These are phyloP conservation scores for Gastrophysa polygoni DNA, from an alignment of 2,888 invertebrate genomes.

Conservation along the genomic window DNA sequence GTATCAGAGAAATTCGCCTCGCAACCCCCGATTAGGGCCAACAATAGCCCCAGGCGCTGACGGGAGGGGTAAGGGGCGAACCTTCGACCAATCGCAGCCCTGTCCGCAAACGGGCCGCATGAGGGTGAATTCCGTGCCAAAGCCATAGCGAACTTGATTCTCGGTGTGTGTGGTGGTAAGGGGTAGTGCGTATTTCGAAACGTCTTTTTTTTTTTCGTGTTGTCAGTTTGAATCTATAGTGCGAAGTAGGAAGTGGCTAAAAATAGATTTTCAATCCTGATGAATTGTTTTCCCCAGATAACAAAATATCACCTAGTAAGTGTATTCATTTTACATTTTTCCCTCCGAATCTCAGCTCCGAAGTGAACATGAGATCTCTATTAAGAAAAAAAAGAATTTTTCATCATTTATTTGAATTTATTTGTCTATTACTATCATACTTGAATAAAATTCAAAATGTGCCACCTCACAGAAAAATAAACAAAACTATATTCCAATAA, in stretches of 20 bases:
- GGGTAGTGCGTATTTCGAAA: conserved; percentile 36
- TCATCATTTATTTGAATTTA: no score
- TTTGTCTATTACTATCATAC: no score
- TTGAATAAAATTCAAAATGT: no score
- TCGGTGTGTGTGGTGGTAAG: conserved; percentile 38
- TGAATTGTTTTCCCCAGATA: background rate
- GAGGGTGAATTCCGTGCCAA: conserved; percentile 50
- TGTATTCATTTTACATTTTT: no score
- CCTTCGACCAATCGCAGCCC: conserved; percentile 49
- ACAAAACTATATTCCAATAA: no score
- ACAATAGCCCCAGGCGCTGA: conserved; percentile 28
- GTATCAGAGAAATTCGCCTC: conserved; percentile 14
- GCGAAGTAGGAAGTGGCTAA: background rate
- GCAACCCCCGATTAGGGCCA: conserved; percentile 21
- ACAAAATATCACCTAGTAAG: background rate
- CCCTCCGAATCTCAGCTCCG: no score
- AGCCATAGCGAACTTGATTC: conserved; percentile 45
- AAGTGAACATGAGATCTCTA: no score
- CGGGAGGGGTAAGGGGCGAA: conserved; percentile 45
- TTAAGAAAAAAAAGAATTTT: no score
- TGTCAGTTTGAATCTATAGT: no score
- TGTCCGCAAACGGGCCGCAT: conserved; percentile 54
- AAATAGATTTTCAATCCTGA: background rate
- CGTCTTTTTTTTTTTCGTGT: background rate
- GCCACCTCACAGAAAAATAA: no score